A percentile compares a stretch with the other conserved stretches of the same genome.
These are phyloP conservation scores for Crotalus viridis DNA, from an alignment of 2,113 vertebrate genomes.

Conservation along the genomic window DNA sequence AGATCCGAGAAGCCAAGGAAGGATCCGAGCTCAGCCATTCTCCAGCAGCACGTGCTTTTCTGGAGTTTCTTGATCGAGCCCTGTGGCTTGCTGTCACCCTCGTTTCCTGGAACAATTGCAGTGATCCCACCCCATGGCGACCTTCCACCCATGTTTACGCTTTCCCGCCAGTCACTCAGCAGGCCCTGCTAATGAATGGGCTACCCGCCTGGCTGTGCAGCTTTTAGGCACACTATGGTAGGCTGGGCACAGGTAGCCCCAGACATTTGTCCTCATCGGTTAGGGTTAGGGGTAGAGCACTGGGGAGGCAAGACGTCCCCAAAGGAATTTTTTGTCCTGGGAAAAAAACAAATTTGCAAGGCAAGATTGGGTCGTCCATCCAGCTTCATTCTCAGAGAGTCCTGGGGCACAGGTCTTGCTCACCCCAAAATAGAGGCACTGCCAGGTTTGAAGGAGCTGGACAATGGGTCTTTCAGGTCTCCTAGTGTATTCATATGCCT, in stretches of 20 bases:
- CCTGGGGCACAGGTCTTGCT: not conserved
- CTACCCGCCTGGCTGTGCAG: not conserved
- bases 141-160: constrained; percentile 12
- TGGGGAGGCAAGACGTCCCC: not conserved
- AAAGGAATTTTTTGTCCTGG: not conserved
- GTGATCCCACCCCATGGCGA: constrained; percentile 4
- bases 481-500: not conserved
- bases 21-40: not conserved
- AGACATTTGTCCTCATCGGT: not conserved
- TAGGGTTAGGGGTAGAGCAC: not conserved
- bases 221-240: not conserved
- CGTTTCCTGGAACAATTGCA: constrained; percentile 27
- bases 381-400: not conserved
- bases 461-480: not conserved
- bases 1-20: accelerated
- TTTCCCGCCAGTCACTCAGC: constrained; percentile 36
- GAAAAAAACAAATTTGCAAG: not conserved
- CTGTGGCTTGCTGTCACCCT: not conserved
- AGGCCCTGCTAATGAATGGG: constrained; percentile 27
- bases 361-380: not conserved
- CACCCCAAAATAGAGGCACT: not conserved
- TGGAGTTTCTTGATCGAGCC: accelerated
- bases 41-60: not conserved
- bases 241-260: not conserved
- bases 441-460: not conserved